These are phyloP conservation scores for Camponotus fellah DNA, from an alignment of 2,888 invertebrate genomes.

Conservation along the genomic window DNA sequence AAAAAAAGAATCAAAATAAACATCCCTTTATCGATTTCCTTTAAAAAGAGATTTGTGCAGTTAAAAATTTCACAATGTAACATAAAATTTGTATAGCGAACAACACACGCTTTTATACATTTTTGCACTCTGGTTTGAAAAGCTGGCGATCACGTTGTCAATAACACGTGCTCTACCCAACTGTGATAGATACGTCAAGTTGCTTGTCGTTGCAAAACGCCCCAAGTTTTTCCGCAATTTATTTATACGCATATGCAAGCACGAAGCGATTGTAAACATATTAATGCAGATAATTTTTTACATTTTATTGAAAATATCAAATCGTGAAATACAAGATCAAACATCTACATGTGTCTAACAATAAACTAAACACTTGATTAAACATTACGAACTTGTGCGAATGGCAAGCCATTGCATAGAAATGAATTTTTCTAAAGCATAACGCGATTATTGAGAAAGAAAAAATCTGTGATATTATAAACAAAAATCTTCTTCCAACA, in stretches of 20 bases:
- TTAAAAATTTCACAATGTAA: background rate
- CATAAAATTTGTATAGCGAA: background rate
- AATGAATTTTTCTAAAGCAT: background rate
- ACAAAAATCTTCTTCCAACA: background rate
- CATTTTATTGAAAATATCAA: background rate
- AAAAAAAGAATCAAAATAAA: background rate
- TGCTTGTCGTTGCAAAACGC: background rate
- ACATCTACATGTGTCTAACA: background rate
- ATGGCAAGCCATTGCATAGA: background rate
- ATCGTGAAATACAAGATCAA: background rate
- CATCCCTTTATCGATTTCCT: background rate
- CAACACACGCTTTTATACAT: background rate
- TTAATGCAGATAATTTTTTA: slow-evolving; percentile 10
- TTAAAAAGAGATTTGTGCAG: background rate
- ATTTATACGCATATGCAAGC: slow-evolving; percentile 2
- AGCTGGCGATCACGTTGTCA: slow-evolving; percentile 22
- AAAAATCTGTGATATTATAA: background rate
- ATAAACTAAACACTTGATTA: background rate
- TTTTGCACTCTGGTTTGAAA: background rate
- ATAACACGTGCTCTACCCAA: slow-evolving; percentile 18
- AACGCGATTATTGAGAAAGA: background rate
- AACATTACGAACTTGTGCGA: background rate
- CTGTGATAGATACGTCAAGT: background rate
- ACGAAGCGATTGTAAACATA: background rate
- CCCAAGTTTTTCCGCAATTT: slow-evolving; percentile 1